Evolutionary conservation across 2,797 vertebrate genomes (phyloP).

Genomic region (Staurois parvus): DNA sequence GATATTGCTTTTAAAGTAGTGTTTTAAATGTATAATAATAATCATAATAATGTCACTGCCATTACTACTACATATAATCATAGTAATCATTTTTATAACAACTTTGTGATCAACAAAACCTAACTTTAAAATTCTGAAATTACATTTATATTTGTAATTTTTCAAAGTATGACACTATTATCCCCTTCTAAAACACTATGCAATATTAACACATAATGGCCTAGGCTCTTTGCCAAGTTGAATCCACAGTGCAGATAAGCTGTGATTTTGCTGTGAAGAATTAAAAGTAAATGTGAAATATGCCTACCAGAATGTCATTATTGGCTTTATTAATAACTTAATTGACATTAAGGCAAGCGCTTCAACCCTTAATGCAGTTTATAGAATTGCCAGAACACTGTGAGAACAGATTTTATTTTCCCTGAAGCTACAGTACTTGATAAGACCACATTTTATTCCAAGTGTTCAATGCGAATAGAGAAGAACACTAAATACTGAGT

Average conservation of each 20-base stretch:
- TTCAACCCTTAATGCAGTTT: conserved; percentile 77
- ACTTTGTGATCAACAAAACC: background rate
- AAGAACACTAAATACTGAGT: conserved; percentile 78
- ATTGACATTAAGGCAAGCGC: conserved; percentile 81
- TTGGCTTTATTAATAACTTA: conserved; percentile 81
- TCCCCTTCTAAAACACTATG: background rate
- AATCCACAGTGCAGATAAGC: conserved; percentile 64
- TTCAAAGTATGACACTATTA: conserved; percentile 1
- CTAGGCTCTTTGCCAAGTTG: conserved; percentile 57
- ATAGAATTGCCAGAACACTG: conserved; percentile 76
- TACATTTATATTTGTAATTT: conserved; percentile 15
- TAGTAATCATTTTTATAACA: background rate
- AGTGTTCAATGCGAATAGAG: conserved; percentile 72
- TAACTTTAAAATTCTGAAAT: background rate
- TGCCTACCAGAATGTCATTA: conserved; percentile 74
- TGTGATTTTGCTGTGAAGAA: conserved; percentile 68
- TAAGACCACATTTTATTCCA: conserved; percentile 78
- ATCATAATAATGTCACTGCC: background rate
- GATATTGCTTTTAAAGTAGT: too few relatives aligned
- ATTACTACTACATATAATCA: background rate
- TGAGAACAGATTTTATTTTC: conserved; percentile 73
- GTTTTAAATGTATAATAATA: background rate
- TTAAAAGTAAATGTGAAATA: conserved; percentile 70
- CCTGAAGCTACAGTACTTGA: conserved; percentile 75
- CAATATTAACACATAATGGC: conserved; percentile 12